Base-by-base conservation (phyloP, 53 echinoderm and acorn worm genomes). In the Pentamera pediparva region DNA sequence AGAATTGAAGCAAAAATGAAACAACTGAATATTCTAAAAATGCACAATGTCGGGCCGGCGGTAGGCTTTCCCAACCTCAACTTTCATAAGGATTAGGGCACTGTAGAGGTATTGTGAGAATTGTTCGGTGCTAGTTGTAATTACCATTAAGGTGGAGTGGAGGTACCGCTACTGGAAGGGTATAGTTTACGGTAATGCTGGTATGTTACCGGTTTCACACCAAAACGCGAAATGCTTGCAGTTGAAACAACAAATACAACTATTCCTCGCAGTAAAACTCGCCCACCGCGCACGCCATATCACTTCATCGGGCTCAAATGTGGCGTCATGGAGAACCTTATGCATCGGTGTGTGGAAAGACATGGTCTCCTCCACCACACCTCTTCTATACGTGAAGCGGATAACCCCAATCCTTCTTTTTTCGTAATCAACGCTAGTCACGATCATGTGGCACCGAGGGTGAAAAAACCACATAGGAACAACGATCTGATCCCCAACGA, bases 381-480 rank as follows among this genome's bases (percentile, higher is more conserved):
- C 85, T 2, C 79, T 59, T 5, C 31, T 28, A 47, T 75, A 79
- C 0, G 85, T 85, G 33, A 70, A 76, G 17, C 79, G 75, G 10
- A 85, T 65, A 7, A 85, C 79, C 18, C 21, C 55, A 29, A 85
- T 39, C 8, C 40, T 56, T 0, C 45, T 37, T 32, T 74, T 5
- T 18, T 17, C 55, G 22, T 13, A 40, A 35, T 65, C 43, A 15
- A 56, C 40, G 3, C 32, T 27, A 4, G 70, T 60, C 18, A 78
- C 74, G 5, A 85, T 85, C 7, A 61, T 76, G 50, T 85, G 85
- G 33, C 79, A 78, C 17, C 85, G 39, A 0, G 85, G 85, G 54
- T 85, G 85, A 1, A 79, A 19, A 2, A 35, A 56, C 74, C 79
- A 78, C 0, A 58, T 76, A 33, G 39, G 58, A 33, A 75, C 40